These are phyloP conservation scores for Colletes collaris DNA, from an alignment of 2,888 invertebrate genomes.

Conservation along the genomic window DNA sequence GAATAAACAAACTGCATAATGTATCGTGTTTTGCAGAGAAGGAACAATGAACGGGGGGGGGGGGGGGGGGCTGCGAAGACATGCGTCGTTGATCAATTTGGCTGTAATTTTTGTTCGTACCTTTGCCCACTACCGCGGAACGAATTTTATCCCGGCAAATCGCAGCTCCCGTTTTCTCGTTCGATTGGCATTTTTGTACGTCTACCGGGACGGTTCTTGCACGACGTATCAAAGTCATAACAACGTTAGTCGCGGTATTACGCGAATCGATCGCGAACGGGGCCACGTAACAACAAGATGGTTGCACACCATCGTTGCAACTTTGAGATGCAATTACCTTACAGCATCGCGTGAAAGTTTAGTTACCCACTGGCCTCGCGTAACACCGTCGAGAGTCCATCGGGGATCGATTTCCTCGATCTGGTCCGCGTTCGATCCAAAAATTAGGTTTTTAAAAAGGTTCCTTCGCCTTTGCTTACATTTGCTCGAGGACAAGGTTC, in stretches of 20 bases:
- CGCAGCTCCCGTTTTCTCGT: neutral
- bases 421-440: constrained; percentile 2
- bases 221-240: neutral
- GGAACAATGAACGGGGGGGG: neutral
- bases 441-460: too few species aligned
- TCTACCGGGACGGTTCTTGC: neutral
- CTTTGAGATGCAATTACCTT: constrained; percentile 26
- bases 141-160: neutral
- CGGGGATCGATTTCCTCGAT: constrained; percentile 4
- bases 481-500: too few species aligned
- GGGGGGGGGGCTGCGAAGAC: too few species aligned
- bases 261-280: constrained; percentile 24
- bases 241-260: constrained; percentile 1
- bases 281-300: constrained; percentile 1
- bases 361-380: constrained; percentile 2
- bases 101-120: neutral
- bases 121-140: neutral
- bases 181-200: neutral
- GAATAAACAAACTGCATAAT: too few species aligned
- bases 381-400: constrained; percentile 12
- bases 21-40: neutral
- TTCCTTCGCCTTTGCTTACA: too few species aligned
- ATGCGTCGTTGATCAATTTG: neutral
- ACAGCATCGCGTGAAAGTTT: constrained; percentile 39
- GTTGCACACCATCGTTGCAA: constrained; percentile 11